Conservation (phyloP, 2,888 invertebrate species). For the Calameuta pallipes region DNA sequence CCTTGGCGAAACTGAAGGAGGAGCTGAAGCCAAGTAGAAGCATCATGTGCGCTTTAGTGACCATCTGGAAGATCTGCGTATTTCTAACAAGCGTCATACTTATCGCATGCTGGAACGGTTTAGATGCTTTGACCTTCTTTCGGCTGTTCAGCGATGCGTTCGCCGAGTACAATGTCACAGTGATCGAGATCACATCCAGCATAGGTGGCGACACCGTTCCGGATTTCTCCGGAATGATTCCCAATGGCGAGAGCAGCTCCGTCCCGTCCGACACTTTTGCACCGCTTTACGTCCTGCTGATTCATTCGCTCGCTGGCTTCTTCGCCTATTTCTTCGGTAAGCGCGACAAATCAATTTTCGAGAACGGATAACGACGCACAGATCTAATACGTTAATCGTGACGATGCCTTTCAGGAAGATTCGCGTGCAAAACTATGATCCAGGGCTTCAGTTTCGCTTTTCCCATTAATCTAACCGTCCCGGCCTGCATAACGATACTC, state of each 20-base stretch:
- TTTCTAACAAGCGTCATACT: conserved; percentile 76
- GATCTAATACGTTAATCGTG: not conserved
- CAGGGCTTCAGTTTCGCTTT: conserved; percentile 89
- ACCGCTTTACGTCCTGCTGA: conserved; percentile 72
- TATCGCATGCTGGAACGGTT: conserved; percentile 65
- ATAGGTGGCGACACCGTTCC: conserved; percentile 55
- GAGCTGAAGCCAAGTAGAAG: conserved; percentile 75
- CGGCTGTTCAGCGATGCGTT: conserved; percentile 39
- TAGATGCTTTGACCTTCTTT: conserved; percentile 49
- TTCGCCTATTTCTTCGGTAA: conserved; percentile 73
- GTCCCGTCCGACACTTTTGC: conserved; percentile 40
- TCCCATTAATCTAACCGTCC: conserved; percentile 82
- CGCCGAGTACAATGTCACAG: conserved; percentile 44
- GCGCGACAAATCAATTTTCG: not conserved
- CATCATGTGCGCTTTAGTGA: conserved; percentile 78
- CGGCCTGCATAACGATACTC: conserved; percentile 77
- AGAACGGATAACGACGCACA: not conserved
- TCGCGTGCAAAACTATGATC: conserved; percentile 89
- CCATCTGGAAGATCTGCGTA: conserved; percentile 81
- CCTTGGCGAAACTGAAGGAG: conserved; percentile 67
- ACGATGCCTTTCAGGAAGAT: conserved; percentile 72
- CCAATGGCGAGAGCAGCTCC: conserved; percentile 61
- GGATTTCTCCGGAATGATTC: conserved; percentile 63
- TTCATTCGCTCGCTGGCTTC: conserved; percentile 77
- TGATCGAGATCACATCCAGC: conserved; percentile 36